These are phyloP conservation scores for Spodoptera litura DNA, from an alignment of 1,140 invertebrate genomes.

Conservation along the genomic window DNA sequence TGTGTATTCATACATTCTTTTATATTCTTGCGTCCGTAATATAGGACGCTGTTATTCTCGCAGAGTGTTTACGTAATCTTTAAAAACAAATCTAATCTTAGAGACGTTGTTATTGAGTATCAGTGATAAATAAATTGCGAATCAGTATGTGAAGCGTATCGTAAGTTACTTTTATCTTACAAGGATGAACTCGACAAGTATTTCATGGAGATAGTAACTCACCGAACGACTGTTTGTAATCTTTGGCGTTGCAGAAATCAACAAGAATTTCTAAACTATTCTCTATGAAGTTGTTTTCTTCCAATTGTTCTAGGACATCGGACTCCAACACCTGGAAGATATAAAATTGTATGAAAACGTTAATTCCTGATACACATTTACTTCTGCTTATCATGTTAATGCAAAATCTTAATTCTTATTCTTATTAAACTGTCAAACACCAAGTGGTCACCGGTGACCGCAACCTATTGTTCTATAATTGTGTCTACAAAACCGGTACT, in stretches of 20 bases:
- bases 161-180: slow-evolving; percentile 30
- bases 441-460: no score
- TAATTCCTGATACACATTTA: no score
- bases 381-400: no score
- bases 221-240: slow-evolving; percentile 69
- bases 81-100: slow-evolving; percentile 39
- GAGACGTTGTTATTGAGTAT: slow-evolving; percentile 23
- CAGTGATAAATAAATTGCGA: slow-evolving; percentile 27
- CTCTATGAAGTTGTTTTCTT: slow-evolving; percentile 68
- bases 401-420: no score
- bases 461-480: no score
- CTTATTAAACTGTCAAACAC: no score
- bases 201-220: slow-evolving; percentile 48
- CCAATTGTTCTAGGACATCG: slow-evolving; percentile 64
- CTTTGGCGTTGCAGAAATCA: slow-evolving; percentile 69
- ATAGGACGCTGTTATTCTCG: background rate
- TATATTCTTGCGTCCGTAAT: background rate
- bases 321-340: slow-evolving; percentile 67
- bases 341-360: background rate
- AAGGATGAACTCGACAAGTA: slow-evolving; percentile 15
- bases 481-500: no score
- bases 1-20: background rate
- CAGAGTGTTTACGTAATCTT: background rate
- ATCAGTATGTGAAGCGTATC: slow-evolving; percentile 10
- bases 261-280: slow-evolving; percentile 72